Evolutionary conservation across 35 echinoderm and acorn worm genomes (phyloP).

Genomic region (Lytechinus variegatus): DNA sequence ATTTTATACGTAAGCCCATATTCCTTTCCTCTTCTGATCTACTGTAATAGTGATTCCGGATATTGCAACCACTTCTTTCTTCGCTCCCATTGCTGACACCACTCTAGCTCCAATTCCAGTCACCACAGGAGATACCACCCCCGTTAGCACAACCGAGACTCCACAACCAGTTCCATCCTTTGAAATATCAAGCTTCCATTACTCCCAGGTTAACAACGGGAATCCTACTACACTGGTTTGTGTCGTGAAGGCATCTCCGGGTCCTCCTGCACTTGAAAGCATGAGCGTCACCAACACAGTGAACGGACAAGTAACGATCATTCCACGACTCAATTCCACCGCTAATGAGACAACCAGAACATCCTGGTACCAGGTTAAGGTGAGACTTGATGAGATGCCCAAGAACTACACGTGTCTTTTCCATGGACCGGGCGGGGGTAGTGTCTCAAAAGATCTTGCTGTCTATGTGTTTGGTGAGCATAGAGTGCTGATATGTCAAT

Average conservation of each 20-base stretch:
- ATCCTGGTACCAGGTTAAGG: not conserved
- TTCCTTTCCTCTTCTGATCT: too few relatives aligned
- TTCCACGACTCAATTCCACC: not conserved
- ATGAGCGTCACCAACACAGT: not conserved
- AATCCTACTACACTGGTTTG: constrained; percentile 21
- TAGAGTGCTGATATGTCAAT: too few relatives aligned
- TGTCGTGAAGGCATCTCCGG: not conserved
- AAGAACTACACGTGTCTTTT: not conserved
- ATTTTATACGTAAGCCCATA: too few relatives aligned
- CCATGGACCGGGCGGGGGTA: not conserved
- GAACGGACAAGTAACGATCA: not conserved
- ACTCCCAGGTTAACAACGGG: constrained; percentile 23
- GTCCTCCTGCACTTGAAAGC: not conserved
- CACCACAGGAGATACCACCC: not conserved
- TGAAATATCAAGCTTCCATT: not conserved
- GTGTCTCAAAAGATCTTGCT: not conserved
- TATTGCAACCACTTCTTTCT: not conserved
- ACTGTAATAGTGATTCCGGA: not conserved
- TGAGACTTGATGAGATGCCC: not conserved
- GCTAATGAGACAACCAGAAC: not conserved
- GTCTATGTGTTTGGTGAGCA: not conserved
- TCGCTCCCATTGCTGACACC: not conserved
- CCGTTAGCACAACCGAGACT: not conserved
- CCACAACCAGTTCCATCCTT: not conserved
- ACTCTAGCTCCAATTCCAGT: not conserved